phyloP scores from a whole-genome alignment of 2,797 vertebrate genomes.

The Prunella strophiata region DNA sequence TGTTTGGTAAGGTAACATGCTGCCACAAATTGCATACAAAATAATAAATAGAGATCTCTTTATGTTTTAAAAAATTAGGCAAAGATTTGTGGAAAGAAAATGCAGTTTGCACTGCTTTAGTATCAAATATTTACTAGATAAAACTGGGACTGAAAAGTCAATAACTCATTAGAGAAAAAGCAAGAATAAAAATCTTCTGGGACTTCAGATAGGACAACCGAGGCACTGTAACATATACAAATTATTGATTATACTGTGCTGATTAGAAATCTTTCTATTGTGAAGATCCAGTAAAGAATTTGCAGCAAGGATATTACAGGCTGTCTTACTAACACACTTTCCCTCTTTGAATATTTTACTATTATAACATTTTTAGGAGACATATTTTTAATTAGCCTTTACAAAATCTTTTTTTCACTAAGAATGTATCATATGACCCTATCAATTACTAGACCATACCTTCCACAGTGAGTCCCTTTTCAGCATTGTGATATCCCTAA shows the following conservation, averaged over 20 bases:
- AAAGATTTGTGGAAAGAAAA: neutral
- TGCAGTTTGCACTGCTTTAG: neutral
- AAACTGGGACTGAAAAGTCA: conserved; percentile 11
- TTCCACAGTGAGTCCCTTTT: neutral
- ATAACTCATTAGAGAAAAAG: neutral
- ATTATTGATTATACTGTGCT: neutral
- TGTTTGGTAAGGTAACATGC: neutral
- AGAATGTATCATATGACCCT: neutral
- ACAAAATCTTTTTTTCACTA: neutral
- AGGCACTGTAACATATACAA: neutral
- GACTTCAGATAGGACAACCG: neutral
- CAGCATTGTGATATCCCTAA: neutral
- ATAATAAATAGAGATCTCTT: neutral
- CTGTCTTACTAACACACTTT: neutral
- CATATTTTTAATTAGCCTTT: neutral
- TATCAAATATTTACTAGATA: conserved; percentile 1
- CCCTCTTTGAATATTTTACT: neutral
- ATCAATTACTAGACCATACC: neutral
- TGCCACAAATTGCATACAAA: neutral
- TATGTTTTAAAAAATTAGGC: neutral
- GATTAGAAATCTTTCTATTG: neutral
- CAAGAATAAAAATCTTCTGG: neutral
- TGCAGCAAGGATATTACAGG: neutral
- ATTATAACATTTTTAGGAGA: neutral
- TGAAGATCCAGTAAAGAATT: neutral